These are phyloP conservation scores for Thalassophryne amazonica DNA, from an alignment of 2,797 vertebrate genomes.

Conservation along the genomic window DNA sequence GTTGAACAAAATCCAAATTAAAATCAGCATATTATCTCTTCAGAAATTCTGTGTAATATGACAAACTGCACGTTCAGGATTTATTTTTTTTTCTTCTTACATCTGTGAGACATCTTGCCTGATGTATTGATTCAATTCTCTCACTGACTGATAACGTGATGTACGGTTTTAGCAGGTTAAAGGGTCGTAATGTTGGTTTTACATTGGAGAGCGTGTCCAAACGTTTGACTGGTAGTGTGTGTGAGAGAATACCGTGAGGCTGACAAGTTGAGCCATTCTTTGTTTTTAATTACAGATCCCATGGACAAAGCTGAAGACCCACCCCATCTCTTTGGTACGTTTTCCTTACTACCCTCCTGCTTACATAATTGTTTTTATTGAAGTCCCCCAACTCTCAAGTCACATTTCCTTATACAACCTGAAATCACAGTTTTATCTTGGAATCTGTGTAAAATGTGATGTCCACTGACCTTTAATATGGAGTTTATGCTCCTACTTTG, in stretches of 20 bases:
- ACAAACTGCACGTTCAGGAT: conserved; percentile 9
- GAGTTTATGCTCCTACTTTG: too few relatives aligned
- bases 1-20: neutral
- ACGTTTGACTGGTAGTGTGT: neutral
- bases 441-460: too few relatives aligned
- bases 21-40: conserved; percentile 23
- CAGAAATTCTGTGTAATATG: conserved; percentile 19
- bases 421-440: too few relatives aligned
- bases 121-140: conserved; percentile 4
- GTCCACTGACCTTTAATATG: too few relatives aligned
- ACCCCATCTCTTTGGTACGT: conserved; percentile 94
- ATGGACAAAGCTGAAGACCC: conserved; percentile 98
- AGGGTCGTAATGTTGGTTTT: neutral
- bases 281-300: conserved; percentile 84
- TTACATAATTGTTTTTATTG: neutral
- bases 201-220: neutral
- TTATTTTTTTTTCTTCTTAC: conserved; percentile 11
- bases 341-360: neutral
- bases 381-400: too few relatives aligned
- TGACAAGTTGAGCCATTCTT: conserved; percentile 3
- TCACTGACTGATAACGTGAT: conserved; percentile 4
- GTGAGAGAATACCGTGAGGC: neutral
- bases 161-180: too few relatives aligned
- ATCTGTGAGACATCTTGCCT: neutral
- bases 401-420: too few relatives aligned